Evolutionary conservation across 2,888 invertebrate genomes (phyloP).

Genomic region (Aphrophora alni): DNA sequence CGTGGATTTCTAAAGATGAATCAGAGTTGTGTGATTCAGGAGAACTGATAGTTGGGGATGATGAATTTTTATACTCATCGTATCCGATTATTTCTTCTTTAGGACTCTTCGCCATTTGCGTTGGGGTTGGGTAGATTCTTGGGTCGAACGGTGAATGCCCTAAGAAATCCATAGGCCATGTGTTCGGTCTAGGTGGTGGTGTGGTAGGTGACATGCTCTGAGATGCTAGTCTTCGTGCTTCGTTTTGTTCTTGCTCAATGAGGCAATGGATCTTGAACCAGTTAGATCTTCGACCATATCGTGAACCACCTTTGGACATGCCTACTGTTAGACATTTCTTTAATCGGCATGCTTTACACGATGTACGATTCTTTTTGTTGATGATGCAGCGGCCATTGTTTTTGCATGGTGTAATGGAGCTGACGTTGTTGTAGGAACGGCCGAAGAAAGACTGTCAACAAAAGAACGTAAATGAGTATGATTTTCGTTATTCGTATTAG

Average conservation of each 20-base stretch:
- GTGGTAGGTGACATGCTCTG: constrained; percentile 10
- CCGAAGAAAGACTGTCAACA: constrained; percentile 90
- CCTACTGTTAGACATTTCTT: constrained; percentile 87
- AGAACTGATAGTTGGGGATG: constrained; percentile 77
- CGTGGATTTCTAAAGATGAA: constrained; percentile 65
- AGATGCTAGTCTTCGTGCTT: constrained; percentile 23
- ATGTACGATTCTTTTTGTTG: constrained; percentile 91
- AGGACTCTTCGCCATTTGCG: constrained; percentile 39
- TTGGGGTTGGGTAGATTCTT: constrained; percentile 32
- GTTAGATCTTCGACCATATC: constrained; percentile 88
- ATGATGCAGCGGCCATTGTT: constrained; percentile 91
- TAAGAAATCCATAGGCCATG: constrained; percentile 23
- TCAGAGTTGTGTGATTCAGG: constrained; percentile 86
- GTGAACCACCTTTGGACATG: constrained; percentile 91
- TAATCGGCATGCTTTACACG: constrained; percentile 88
- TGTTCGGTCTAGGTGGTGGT: constrained; percentile 19
- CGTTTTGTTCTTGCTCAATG: constrained; percentile 74
- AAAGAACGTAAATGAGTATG: constrained; percentile 56
- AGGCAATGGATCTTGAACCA: constrained; percentile 95
- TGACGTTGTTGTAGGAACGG: constrained; percentile 87
- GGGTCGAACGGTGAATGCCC: constrained; percentile 30
- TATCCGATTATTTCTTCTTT: constrained; percentile 21
- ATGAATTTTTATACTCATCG: constrained; percentile 39
- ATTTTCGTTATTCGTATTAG: too few species aligned
- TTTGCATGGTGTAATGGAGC: constrained; percentile 89